Conservation (phyloP, 2,797 vertebrate species). For the Xyrichtys novacula region DNA sequence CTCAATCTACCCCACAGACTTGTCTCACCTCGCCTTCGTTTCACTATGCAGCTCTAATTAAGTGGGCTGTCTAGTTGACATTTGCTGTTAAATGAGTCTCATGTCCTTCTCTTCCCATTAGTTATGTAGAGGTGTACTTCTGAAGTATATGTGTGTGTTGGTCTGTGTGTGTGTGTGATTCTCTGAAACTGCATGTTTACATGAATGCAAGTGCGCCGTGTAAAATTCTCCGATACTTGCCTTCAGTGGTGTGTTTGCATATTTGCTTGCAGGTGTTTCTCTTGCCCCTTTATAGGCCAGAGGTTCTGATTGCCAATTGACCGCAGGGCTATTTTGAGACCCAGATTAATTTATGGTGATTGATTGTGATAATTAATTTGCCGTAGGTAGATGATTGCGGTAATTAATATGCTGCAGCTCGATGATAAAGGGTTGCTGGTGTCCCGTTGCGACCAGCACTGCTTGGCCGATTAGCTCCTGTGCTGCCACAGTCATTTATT, state of each 20-base stretch:
- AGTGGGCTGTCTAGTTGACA: conserved; percentile 60
- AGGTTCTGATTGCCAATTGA: conserved; percentile 77
- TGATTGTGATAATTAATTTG: conserved; percentile 86
- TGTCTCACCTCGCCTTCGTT: conserved; percentile 16
- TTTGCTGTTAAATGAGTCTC: conserved; percentile 67
- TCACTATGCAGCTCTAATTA: conserved; percentile 53
- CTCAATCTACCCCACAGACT: conserved; percentile 15
- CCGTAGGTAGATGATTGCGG: conserved; percentile 83
- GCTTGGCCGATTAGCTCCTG: conserved; percentile 80
- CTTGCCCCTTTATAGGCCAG: conserved; percentile 40
- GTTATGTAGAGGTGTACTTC: conserved; percentile 17
- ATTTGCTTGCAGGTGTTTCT: conserved; percentile 23
- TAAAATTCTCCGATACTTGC: conserved; percentile 8
- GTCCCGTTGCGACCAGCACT: conserved; percentile 76
- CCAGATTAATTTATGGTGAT: conserved; percentile 81
- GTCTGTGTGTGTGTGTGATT: not conserved
- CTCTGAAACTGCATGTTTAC: not conserved
- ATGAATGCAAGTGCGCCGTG: not conserved
- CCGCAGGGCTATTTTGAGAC: conserved; percentile 78
- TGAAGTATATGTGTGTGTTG: not conserved
- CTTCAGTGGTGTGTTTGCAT: not conserved
- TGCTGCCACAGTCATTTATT: conserved; percentile 76
- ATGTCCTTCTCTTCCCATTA: conserved; percentile 66
- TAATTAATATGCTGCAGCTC: conserved; percentile 83
- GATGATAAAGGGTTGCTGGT: conserved; percentile 82